Conservation (phyloP, 2,888 invertebrate genomes). For the Spicauda simplicius region DNA sequence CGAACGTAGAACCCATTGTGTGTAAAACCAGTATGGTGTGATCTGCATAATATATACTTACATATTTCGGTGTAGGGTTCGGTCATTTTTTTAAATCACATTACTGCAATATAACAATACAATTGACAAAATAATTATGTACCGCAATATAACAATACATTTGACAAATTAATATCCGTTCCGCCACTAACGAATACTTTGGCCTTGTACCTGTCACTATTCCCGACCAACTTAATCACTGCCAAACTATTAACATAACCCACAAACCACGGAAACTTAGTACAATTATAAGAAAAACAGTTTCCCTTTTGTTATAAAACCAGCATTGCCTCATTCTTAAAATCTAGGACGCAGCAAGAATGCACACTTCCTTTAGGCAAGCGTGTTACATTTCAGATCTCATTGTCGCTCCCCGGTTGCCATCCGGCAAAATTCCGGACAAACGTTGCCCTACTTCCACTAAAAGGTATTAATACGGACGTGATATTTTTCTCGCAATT, state of each 20-base stretch:
- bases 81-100: too few relatives aligned
- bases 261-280: background rate
- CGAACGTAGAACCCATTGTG: too few relatives aligned
- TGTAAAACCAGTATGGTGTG: too few relatives aligned
- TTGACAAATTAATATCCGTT: too few relatives aligned
- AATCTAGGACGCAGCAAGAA: conserved; percentile 33
- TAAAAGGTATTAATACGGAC: background rate
- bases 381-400: conserved; percentile 34
- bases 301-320: background rate
- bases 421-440: conserved; percentile 21
- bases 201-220: too few relatives aligned
- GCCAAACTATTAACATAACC: background rate
- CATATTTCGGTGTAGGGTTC: too few relatives aligned
- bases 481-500: background rate
- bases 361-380: conserved; percentile 24
- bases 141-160: too few relatives aligned
- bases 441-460: conserved; percentile 18
- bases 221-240: too few relatives aligned
- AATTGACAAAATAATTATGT: too few relatives aligned
- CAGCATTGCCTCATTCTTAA: conserved; percentile 15
- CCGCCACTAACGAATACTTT: too few relatives aligned
- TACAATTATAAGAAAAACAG: background rate
- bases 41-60: too few relatives aligned
- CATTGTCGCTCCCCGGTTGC: conserved; percentile 24
- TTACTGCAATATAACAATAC: too few relatives aligned